A percentile compares a stretch with the other conserved stretches of the same genome.
Conservation (phyloP, 2,888 invertebrate species). For the Lochmaea capreae region DNA sequence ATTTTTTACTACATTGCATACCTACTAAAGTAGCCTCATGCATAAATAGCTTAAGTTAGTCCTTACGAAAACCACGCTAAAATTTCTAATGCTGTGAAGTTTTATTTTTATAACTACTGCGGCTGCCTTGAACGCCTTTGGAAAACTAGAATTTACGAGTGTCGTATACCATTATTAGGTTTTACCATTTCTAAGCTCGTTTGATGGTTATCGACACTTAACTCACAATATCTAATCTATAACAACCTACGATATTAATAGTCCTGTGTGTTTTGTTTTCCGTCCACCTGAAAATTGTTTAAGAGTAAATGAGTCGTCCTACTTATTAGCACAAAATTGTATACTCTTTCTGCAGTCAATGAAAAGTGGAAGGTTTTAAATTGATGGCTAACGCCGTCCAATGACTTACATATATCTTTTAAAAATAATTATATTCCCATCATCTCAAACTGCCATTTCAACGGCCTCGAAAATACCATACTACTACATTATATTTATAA, state of each 20-base stretch:
- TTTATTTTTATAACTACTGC: not conserved
- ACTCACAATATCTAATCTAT: not conserved
- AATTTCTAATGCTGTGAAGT: not conserved
- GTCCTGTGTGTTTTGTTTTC: not conserved
- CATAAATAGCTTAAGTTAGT: too few relatives aligned
- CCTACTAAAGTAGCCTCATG: too few relatives aligned
- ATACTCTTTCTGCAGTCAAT: not conserved
- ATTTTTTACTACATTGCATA: too few relatives aligned
- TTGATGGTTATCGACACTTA: not conserved
- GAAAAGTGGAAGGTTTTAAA: too few relatives aligned
- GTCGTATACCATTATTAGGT: not conserved
- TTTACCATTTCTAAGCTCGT: not conserved
- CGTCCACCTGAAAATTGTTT: not conserved
- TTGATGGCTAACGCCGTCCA: too few relatives aligned
- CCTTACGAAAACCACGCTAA: not conserved
- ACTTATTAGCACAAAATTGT: not conserved
- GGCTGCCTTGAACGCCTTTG: slow-evolving; percentile 7
- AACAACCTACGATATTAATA: not conserved
- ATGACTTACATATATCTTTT: too few relatives aligned
- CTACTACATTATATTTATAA: too few relatives aligned
- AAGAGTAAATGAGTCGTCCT: not conserved
- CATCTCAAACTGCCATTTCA: too few relatives aligned
- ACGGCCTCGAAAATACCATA: too few relatives aligned
- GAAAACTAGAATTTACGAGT: not conserved
- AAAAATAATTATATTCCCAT: too few relatives aligned